Percentiles rank a stretch among this genome's conserved stretches.
Evolutionary conservation across 2,888 invertebrate genomes (phyloP).

Genomic region (Thera obeliscata): DNA sequence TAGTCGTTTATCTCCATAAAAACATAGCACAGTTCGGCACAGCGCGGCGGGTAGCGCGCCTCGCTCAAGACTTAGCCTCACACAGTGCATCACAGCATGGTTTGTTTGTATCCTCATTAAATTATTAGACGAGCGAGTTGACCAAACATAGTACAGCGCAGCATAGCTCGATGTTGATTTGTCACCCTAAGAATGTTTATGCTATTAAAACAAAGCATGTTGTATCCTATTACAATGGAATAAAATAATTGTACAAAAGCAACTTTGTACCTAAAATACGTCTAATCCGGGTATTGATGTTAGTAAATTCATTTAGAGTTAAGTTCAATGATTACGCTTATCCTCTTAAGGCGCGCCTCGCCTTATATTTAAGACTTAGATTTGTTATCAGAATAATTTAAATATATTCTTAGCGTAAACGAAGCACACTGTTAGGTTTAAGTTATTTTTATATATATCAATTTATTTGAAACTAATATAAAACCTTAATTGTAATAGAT

Average conservation of each 20-base stretch:
- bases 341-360: constrained; percentile 64
- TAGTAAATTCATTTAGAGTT: constrained; percentile 64
- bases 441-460: constrained; percentile 81
- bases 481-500: constrained; percentile 59
- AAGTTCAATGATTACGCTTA: constrained; percentile 82
- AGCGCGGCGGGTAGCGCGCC: too few species aligned
- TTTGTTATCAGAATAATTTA: constrained; percentile 74
- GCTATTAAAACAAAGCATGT: constrained; percentile 14
- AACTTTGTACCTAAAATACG: constrained; percentile 32
- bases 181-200: background rate
- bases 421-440: constrained; percentile 62
- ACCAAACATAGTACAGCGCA: too few species aligned
- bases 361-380: constrained; percentile 80
- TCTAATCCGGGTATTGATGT: constrained; percentile 57
- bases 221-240: constrained; percentile 19
- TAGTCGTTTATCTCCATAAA: too few species aligned
- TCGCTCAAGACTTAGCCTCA: too few species aligned
- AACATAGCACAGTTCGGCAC: too few species aligned
- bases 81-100: too few species aligned
- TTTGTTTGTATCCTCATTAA: too few species aligned
- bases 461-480: constrained; percentile 76
- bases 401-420: constrained; percentile 57
- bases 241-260: constrained; percentile 28
- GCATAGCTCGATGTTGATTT: too few species aligned
- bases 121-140: too few species aligned